phyloP scores from a whole-genome alignment of 2,888 invertebrate species.

The Geotrupes spiniger region DNA sequence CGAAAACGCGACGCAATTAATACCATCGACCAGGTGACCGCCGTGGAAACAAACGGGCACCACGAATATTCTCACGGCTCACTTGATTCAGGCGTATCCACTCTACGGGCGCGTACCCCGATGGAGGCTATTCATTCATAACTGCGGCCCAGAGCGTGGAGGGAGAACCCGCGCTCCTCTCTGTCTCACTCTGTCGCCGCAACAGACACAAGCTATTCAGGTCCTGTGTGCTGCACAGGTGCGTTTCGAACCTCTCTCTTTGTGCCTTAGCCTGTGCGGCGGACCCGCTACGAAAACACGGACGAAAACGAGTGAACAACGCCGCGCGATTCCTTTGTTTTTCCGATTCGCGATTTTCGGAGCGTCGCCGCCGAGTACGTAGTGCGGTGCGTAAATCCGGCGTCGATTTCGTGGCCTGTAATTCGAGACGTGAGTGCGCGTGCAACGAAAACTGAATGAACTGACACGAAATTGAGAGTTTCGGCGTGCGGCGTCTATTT shows the following conservation, averaged over 20 bases:
- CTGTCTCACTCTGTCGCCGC: slow-evolving; percentile 24
- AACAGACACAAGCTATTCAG: slow-evolving; percentile 35
- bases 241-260: slow-evolving; percentile 30
- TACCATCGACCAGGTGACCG: slow-evolving; percentile 26
- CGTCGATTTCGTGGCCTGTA: no score
- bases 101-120: slow-evolving; percentile 34
- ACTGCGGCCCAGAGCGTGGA: slow-evolving; percentile 36
- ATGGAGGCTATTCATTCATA: slow-evolving; percentile 56
- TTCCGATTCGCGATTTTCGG: no score
- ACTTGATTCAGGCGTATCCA: slow-evolving; percentile 21
- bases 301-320: not conserved
- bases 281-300: slow-evolving; percentile 17
- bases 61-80: slow-evolving; percentile 31
- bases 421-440: no score
- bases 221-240: slow-evolving; percentile 36
- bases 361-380: no score
- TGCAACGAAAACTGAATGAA: no score
- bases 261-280: slow-evolving; percentile 16
- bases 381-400: no score
- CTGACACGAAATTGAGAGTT: no score
- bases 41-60: slow-evolving; percentile 24
- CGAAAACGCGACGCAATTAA: slow-evolving; percentile 22
- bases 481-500: no score
- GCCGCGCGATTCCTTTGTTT: no score
- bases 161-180: slow-evolving; percentile 38